Evolutionary conservation across 1,140 invertebrate genomes (phyloP), one percentile per base, ranked within the genome.

Genomic region (Drosophila murphyi): DNA sequence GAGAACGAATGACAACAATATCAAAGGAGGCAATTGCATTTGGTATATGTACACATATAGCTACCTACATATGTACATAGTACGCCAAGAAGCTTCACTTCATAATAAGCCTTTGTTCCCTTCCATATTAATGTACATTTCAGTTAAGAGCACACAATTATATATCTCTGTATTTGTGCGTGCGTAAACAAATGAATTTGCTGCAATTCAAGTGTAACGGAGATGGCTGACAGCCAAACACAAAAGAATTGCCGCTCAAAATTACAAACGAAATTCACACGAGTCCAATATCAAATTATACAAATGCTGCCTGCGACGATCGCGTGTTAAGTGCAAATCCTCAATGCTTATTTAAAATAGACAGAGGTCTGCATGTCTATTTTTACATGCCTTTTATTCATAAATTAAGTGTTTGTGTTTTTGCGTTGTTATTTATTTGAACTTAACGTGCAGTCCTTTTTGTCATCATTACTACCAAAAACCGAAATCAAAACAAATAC

Each of bases 351-450:
- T 65, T 5, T 39, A 43, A 45, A 55, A 12, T 28, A 35, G 48
- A 37, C 43, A 32, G 29, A 63, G 47, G 34, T 50, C 45, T 59
- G 60, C 41, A 48, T 57, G 56, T 61, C 1, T 7, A 37, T 37
- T 37, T 37, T 37, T 39, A 20, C 50, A 55, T 67, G 39, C 51
- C 45, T 28, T 48, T 73, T 72, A 86, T 87, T 87, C 72, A 87
- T 73, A 48, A 87, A 65, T 61, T 76, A 37, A 34, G 37, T 78
- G 68, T 39, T 20, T 69, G 79, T 67, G 39, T 43, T n/a, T 43
- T 5, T 51, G 5, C 20, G 57, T 51, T 43, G 20, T 55, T 59
- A 37, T 64, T 76, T 47, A 41, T 20, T 20, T 20, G 20, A 20
- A 20, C 20, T 47, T 39, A 37, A 43, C 7, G 57, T 70, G 45